These are phyloP conservation scores for Pantelozetes paolii DNA, from an alignment of 2,888 invertebrate species.

Conservation along the genomic window DNA sequence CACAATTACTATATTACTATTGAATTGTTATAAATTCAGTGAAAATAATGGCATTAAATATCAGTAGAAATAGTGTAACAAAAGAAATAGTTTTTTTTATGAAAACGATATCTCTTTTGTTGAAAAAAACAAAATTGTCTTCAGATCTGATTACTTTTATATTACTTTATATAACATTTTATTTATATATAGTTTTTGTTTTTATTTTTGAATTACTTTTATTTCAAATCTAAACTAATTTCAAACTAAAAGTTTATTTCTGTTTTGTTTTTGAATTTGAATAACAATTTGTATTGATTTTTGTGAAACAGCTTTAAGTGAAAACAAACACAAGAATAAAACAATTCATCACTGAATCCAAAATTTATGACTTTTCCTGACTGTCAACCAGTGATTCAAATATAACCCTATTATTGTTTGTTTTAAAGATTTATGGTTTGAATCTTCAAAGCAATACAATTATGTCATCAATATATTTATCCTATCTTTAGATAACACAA, in stretches of 20 bases:
- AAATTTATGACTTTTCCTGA: constrained; percentile 18
- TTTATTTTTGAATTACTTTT: not conserved
- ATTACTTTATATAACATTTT: no score
- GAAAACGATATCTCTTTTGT: not conserved
- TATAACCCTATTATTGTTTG: not conserved
- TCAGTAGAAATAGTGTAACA: not conserved
- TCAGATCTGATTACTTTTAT: not conserved
- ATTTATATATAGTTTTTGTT: no score
- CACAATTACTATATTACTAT: no score
- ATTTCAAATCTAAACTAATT: constrained; percentile 26
- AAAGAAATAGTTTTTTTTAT: not conserved
- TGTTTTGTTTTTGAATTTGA: not conserved
- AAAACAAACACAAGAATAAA: no score
- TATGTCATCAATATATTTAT: not conserved
- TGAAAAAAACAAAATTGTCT: not conserved
- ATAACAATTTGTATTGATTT: constrained; percentile 19
- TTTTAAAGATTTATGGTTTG: not conserved
- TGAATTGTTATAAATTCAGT: no score
- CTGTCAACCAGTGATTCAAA: not conserved
- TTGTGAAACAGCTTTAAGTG: not conserved
- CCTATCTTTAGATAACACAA: no score
- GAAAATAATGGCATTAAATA: not conserved
- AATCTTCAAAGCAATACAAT: not conserved
- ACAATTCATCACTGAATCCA: not conserved
- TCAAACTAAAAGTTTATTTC: constrained; percentile 15